These are phyloP conservation scores for Papilio helenus DNA, from an alignment of 1,140 invertebrate genomes.

Conservation along the genomic window DNA sequence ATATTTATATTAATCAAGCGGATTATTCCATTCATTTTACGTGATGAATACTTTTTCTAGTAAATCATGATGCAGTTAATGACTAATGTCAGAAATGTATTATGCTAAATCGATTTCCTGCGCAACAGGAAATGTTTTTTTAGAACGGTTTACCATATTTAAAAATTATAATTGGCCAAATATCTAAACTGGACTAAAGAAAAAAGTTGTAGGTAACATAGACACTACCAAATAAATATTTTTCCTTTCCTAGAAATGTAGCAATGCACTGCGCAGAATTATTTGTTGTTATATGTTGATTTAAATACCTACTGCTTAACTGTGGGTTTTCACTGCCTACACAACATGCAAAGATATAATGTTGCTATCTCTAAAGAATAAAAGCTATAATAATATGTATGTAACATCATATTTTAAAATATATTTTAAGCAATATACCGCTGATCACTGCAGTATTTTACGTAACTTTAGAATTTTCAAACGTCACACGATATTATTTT, in stretches of 20 bases:
- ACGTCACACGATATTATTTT: conserved; percentile 10
- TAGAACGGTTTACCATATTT: background rate
- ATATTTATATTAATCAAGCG: conserved; percentile 4
- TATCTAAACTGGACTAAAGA: background rate
- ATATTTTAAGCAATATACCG: no score
- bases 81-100: conserved; percentile 7
- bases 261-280: background rate
- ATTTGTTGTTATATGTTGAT: background rate
- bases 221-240: no score
- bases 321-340: no score
- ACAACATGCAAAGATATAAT: no score
- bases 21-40: conserved; percentile 3
- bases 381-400: no score
- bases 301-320: no score
- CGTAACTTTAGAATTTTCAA: background rate
- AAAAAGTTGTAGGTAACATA: background rate
- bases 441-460: background rate
- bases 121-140: conserved; percentile 3
- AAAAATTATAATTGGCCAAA: background rate
- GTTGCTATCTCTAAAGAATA: no score
- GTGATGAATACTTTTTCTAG: conserved; percentile 15
- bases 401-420: no score
- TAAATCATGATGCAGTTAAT: conserved; percentile 12
- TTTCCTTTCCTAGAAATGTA: no score
- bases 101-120: conserved; percentile 19